Evolutionary conservation across 2,113 vertebrate genomes (phyloP).

Genomic region (Scophthalmus maximus): DNA sequence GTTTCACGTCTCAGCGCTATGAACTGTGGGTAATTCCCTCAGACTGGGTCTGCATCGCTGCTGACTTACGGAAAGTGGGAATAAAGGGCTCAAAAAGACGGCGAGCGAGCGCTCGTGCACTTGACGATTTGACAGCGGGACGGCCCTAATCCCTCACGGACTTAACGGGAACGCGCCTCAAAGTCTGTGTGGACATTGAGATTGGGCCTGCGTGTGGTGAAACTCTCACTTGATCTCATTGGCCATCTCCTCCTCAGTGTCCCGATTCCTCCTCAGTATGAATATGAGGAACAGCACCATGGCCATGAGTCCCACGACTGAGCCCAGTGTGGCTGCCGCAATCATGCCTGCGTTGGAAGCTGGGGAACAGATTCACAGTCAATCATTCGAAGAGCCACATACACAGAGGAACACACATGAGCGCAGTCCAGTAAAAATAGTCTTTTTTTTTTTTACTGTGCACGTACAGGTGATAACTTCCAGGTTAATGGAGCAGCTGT

Average conservation of each 20-base stretch:
- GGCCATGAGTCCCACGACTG: conserved; percentile 84
- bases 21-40: too few species aligned
- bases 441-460: background rate
- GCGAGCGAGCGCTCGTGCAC: too few species aligned
- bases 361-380: conserved; percentile 56
- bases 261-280: conserved; percentile 79
- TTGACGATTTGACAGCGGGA: background rate
- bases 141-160: too few species aligned
- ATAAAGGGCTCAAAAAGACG: too few species aligned
- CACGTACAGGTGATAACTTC: conserved; percentile 87
- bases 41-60: too few species aligned
- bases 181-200: too few species aligned
- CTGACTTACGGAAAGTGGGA: too few species aligned
- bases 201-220: too few species aligned
- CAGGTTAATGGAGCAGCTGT: conserved; percentile 89
- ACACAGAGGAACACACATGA: background rate
- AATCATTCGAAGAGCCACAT: background rate
- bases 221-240: conserved; percentile 92
- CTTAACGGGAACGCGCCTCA: too few species aligned
- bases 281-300: conserved; percentile 83
- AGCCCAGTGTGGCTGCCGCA: conserved; percentile 86
- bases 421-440: background rate
- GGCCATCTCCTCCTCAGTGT: conserved; percentile 86
- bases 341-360: conserved; percentile 83
- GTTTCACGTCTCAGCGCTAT: too few species aligned